Percentiles rank a stretch among this genome's conserved stretches.
Evolutionary conservation across 1,140 invertebrate genomes (phyloP).

Genomic region (Nomia melanderi): DNA sequence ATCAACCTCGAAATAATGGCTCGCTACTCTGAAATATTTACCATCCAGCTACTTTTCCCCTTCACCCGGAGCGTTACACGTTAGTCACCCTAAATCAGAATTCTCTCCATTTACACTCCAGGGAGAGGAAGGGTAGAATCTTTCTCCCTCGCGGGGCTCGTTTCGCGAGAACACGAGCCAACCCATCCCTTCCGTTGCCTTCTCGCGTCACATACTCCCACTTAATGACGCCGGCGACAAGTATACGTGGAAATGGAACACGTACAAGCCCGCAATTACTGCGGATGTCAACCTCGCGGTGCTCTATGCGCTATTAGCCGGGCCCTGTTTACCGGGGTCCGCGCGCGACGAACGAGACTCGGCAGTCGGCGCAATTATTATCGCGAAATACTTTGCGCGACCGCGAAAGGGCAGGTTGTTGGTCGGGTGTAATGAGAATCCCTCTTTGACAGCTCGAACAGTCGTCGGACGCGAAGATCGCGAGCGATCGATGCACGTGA

Average conservation of each 20-base stretch:
- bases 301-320: slow-evolving; percentile 25
- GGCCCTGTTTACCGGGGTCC: slow-evolving; percentile 20
- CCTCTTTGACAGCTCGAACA: slow-evolving; percentile 10
- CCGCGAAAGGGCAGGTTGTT: slow-evolving; percentile 1
- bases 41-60: not conserved
- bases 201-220: not conserved
- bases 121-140: not conserved
- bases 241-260: slow-evolving; percentile 27
- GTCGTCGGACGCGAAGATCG: not conserved
- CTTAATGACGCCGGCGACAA: not conserved
- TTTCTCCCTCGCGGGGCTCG: slow-evolving; percentile 8
- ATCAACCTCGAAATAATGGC: not conserved
- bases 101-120: not conserved
- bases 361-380: slow-evolving; percentile 33
- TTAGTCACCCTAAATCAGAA: not conserved
- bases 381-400: slow-evolving; percentile 19
- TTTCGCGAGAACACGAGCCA: not conserved
- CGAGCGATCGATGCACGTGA: slow-evolving; percentile 13
- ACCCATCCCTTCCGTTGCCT: not conserved
- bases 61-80: not conserved
- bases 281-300: not conserved
- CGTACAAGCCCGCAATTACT: slow-evolving; percentile 25
- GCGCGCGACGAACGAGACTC: slow-evolving; percentile 16
- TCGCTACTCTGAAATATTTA: not conserved
- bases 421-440: slow-evolving; percentile 20